A percentile compares a stretch with the other conserved stretches of the same genome.
These are phyloP conservation scores for Calonectris borealis DNA, from an alignment of 2,113 vertebrate species.

Conservation along the genomic window DNA sequence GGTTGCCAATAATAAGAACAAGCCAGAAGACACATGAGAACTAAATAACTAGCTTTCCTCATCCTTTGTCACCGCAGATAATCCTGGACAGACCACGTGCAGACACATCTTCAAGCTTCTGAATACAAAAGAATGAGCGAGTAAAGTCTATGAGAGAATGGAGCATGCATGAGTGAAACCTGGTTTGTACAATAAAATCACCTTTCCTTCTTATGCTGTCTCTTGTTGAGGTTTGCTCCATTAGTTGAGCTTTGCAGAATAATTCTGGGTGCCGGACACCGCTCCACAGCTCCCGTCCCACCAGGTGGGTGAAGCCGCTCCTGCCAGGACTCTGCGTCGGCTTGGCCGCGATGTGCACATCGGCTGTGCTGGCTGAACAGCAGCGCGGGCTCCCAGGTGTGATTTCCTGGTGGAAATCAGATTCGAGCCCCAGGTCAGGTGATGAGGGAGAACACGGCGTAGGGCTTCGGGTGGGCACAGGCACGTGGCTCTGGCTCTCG, in stretches of 20 bases:
- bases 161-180: rapidly evolving
- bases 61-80: neutral
- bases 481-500: rapidly evolving
- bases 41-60: neutral
- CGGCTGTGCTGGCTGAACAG: rapidly evolving
- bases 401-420: neutral
- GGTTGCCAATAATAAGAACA: neutral
- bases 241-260: neutral
- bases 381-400: neutral
- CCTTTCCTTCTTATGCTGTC: neutral
- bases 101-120: neutral
- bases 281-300: neutral
- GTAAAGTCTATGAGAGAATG: neutral
- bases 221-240: neutral
- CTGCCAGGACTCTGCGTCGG: neutral
- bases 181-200: neutral
- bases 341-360: neutral
- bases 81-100: neutral
- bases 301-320: rapidly evolving
- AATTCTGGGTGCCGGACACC: neutral
- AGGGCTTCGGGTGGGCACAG: neutral
- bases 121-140: neutral
- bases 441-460: rapidly evolving
- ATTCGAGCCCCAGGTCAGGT: neutral
- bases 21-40: neutral